Base-by-base conservation (phyloP, 1,140 invertebrate genomes). In the Sminthurides bifidus region DNA sequence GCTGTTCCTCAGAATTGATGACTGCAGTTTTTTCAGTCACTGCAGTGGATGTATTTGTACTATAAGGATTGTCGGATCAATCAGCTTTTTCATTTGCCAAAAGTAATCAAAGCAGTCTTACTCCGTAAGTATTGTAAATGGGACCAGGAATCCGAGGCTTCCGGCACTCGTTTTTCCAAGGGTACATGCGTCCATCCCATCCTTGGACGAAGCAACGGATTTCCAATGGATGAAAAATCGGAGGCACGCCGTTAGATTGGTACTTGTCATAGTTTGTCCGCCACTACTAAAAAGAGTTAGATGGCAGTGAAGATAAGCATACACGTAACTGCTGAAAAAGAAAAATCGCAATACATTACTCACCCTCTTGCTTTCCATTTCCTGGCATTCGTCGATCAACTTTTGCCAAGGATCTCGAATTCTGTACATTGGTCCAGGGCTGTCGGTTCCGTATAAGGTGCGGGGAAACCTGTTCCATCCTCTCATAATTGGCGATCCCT, bases 141-240 rank as follows among this genome's bases (percentile, higher is more conserved):
- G 62, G 59, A 8, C 49, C 53, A 17, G 62, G 59, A 0, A n/a
- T 35, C 14, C 37, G 40, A 6, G 10, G 19, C 8, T 48, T 58
- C 24, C 58, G 23, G 10, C 50, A 46, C 24, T 41, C 30, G 8
- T 58, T 30, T 24, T 51, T 35, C 58, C 58, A 58, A 3, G 62
- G 62, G 30, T 64, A 64, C 48, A 60, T 53, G 24, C 53, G 41
- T 5, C 58, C 51, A 30, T 64, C 59, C 4, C 44, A 21, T 10
- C 62, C 62, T 3, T 30, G 8, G 26, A 61, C 45, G 26, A 64
- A 64, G 8, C 27, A 43, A 2, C 59, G 50, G 23, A 64, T 45
- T 17, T 64, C 62, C 24, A 55, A 29, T 0, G 58, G 59, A 52
- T 64, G 58, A 26, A 46, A 64, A 10, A 60, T 33, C 3, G 52